Evolutionary conservation across 2,888 invertebrate genomes (phyloP).

Genomic region (Colletes collaris): DNA sequence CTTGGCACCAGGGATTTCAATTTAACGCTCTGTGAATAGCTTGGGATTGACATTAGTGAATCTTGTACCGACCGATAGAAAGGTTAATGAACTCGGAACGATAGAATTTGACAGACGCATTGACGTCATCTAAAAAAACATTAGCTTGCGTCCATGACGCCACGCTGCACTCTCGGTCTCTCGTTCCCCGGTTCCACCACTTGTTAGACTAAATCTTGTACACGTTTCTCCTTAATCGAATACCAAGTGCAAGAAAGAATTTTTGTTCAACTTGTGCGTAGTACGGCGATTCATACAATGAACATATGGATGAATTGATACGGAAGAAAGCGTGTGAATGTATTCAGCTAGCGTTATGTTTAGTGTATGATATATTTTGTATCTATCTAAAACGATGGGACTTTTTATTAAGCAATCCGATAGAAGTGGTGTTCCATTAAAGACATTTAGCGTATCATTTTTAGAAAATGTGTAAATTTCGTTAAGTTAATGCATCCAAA

Average conservation of each 20-base stretch:
- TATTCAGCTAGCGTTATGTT: conserved; percentile 38
- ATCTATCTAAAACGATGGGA: conserved; percentile 29
- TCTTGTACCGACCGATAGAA: too few species aligned
- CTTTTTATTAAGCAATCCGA: conserved; percentile 27
- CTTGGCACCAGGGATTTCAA: too few species aligned
- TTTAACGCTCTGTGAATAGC: too few species aligned
- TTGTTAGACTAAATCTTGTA: too few species aligned
- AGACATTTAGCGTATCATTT: conserved; percentile 17
- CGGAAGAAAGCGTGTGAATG: conserved; percentile 30
- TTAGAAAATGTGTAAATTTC: conserved; percentile 23
- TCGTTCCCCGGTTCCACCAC: too few species aligned
- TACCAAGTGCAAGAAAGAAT: conserved; percentile 31
- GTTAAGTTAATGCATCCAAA: conserved; percentile 33
- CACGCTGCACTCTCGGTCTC: too few species aligned
- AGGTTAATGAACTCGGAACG: too few species aligned
- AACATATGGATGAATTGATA: conserved; percentile 18
- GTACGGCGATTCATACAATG: conserved; percentile 25
- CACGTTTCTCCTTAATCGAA: too few species aligned
- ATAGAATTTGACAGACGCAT: too few species aligned
- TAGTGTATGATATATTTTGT: conserved; percentile 36
- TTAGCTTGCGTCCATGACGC: too few species aligned
- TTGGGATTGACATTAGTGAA: too few species aligned
- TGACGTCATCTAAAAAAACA: too few species aligned
- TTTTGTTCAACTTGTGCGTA: conserved; percentile 16
- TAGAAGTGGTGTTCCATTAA: conserved; percentile 23